These are phyloP conservation scores for Rutpela maculata DNA, from an alignment of 2,888 invertebrate genomes.

Conservation along the genomic window DNA sequence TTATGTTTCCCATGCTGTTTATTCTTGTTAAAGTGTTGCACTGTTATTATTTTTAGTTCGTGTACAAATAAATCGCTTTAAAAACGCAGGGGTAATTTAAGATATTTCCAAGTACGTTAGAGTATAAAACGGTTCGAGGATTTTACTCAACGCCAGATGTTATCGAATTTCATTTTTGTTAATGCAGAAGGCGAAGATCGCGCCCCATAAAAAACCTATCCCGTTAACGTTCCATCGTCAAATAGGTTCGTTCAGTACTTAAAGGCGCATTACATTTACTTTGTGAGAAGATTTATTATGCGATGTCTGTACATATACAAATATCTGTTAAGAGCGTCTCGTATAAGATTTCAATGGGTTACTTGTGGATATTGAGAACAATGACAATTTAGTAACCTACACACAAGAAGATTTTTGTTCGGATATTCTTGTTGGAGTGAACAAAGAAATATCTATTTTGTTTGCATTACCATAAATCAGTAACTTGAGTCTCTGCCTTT, in stretches of 20 bases:
- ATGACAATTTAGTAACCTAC: conserved; percentile 4
- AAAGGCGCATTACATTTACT: not conserved
- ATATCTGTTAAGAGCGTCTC: not conserved
- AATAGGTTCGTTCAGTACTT: conserved; percentile 4
- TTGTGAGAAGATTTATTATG: conserved; percentile 6
- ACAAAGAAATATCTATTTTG: conserved; percentile 19
- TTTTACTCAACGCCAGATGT: conserved; percentile 10
- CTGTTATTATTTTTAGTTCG: not conserved
- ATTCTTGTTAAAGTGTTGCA: too few species aligned
- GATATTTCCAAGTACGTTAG: not conserved
- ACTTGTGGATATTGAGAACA: not conserved
- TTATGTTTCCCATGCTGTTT: too few species aligned
- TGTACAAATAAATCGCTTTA: not conserved
- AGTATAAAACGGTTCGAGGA: not conserved
- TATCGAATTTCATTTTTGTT: conserved; percentile 18
- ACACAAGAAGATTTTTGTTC: conserved; percentile 16
- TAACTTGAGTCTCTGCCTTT: not conserved
- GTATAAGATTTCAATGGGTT: not conserved
- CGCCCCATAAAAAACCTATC: conserved; percentile 1
- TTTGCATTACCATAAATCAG: not conserved
- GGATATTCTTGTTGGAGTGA: not conserved
- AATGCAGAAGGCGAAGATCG: conserved; percentile 8
- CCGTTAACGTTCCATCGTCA: conserved; percentile 8
- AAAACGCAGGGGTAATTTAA: not conserved
- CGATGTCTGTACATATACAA: not conserved